phyloP scores from a whole-genome alignment of 64 coral and sea anemone species.

The Stichodactyla helianthus region DNA sequence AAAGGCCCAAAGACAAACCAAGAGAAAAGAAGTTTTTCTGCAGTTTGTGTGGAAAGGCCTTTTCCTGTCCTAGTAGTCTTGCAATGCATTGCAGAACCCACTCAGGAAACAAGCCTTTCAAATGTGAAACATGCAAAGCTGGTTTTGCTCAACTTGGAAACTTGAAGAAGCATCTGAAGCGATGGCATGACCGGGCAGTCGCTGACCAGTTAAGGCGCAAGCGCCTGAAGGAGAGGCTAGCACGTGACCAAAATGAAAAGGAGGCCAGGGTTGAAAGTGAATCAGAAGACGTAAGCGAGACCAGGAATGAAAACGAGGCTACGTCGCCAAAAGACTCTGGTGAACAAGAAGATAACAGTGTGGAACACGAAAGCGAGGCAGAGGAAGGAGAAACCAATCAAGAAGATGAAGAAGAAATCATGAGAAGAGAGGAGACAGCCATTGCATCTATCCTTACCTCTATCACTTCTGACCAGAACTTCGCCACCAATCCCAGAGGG shows the following conservation, averaged over 20 bases:
- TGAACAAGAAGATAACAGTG: background rate
- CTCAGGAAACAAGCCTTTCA: conserved; percentile 63
- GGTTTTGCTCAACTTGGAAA: conserved; percentile 79
- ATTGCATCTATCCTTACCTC: conserved; percentile 8
- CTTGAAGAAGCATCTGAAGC: conserved; percentile 69
- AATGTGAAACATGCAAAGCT: conserved; percentile 56
- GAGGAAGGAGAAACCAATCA: conserved; percentile 18
- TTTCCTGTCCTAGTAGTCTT: conserved; percentile 81
- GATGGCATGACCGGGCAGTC: conserved; percentile 44
- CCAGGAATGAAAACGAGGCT: background rate
- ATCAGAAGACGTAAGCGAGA: background rate
- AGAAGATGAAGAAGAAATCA: background rate
- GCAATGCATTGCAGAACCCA: conserved; percentile 89
- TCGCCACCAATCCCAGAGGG: background rate
- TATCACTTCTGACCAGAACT: conserved; percentile 5
- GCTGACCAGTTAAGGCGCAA: background rate
- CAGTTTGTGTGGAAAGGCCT: conserved; percentile 84
- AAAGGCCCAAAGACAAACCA: conserved; percentile 78
- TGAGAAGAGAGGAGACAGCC: background rate
- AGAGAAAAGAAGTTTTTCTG: conserved; percentile 75
- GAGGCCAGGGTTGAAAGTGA: background rate
- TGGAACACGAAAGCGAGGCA: conserved; percentile 12
- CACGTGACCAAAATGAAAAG: conserved; percentile 9
- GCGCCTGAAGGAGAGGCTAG: background rate
- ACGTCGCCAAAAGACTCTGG: background rate